A percentile compares a stretch with the other conserved stretches of the same genome.
Conservation (phyloP, 2,113 vertebrate genomes). For the Nibea coibor region DNA sequence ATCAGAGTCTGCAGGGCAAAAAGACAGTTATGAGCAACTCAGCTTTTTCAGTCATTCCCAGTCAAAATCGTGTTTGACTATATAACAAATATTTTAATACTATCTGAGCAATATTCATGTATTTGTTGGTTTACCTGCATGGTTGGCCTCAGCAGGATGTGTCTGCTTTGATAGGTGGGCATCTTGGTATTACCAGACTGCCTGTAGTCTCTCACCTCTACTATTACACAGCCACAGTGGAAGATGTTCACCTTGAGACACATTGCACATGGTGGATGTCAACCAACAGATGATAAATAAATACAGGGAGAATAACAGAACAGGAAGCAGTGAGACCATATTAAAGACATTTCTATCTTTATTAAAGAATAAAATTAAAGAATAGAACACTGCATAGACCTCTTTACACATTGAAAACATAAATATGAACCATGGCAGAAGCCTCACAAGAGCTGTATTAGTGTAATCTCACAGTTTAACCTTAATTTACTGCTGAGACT, state of each 20-base stretch:
- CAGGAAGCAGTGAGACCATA: not conserved
- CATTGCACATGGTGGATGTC: not conserved
- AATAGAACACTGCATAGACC: not conserved
- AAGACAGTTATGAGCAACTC: not conserved
- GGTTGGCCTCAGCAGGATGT: slow-evolving; percentile 95
- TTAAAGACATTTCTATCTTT: too few relatives aligned
- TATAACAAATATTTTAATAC: not conserved
- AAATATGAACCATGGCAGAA: not conserved
- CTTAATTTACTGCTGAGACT: not conserved
- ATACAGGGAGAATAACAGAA: not conserved
- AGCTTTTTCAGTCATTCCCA: not conserved
- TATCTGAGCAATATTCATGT: not conserved
- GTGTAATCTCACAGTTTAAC: not conserved
- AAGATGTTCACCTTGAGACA: slow-evolving; percentile 98
- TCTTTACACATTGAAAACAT: not conserved
- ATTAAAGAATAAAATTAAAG: not conserved
- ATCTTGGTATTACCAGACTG: slow-evolving; percentile 95
- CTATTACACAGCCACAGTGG: slow-evolving; percentile 97
- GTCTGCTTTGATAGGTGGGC: slow-evolving; percentile 93
- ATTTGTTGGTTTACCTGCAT: slow-evolving; percentile 89
- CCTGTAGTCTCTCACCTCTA: slow-evolving; percentile 96
- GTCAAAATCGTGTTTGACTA: not conserved
- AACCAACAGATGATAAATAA: not conserved
- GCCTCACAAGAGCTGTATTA: not conserved
- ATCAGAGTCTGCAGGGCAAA: slow-evolving; percentile 90